phyloP scores from a whole-genome alignment of 2,797 vertebrate genomes.

The Darevskia nairensis region DNA sequence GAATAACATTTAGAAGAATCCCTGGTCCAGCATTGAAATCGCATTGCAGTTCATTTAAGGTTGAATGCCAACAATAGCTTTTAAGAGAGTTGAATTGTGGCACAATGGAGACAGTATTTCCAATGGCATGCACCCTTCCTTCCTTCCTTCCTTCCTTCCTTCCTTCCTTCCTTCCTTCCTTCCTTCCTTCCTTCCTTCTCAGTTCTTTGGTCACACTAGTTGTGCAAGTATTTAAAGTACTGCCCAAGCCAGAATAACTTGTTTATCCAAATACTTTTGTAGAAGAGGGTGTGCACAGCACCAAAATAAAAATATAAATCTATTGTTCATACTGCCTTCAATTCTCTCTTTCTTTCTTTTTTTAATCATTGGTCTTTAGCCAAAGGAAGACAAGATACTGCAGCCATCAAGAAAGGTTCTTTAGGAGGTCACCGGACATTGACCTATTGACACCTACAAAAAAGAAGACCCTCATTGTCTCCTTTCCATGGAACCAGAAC shows the following conservation, averaged over 20 bases:
- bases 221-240: neutral
- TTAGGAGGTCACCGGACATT: conserved; percentile 29
- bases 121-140: neutral
- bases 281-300: neutral
- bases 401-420: neutral
- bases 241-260: neutral
- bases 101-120: no score
- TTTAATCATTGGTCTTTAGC: neutral
- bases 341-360: neutral
- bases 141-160: neutral
- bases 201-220: neutral
- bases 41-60: conserved; percentile 6
- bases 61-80: neutral
- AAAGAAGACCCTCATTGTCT: neutral
- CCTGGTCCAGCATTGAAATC: conserved; percentile 5
- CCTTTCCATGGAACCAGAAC: conserved; percentile 25
- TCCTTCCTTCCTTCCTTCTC: neutral
- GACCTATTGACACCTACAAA: conserved; percentile 18
- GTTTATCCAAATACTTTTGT: neutral
- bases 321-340: neutral
- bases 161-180: neutral
- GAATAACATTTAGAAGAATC: rapidly evolving
- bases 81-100: neutral
- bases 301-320: neutral
- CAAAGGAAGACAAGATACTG: conserved; percentile 36